A percentile compares a stretch with the other conserved stretches of the same genome.
Evolutionary conservation across 2,888 invertebrate species (phyloP).

Genomic region (Aspidapion aeneum): DNA sequence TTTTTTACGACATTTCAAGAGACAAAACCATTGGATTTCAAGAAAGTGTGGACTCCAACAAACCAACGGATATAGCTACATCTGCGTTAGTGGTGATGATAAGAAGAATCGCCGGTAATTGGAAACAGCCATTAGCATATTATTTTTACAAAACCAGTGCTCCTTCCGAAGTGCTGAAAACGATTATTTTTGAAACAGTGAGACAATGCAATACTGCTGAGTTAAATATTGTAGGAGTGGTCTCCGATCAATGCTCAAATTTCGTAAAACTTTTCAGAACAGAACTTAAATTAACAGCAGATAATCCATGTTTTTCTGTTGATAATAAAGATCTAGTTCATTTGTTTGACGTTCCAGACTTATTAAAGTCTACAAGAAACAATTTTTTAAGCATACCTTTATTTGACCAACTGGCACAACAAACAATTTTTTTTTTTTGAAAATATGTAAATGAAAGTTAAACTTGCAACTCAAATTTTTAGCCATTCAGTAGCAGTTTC

Average conservation of each 20-base stretch:
- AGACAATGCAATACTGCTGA: slow-evolving; percentile 14
- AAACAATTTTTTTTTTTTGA: slow-evolving; percentile 23
- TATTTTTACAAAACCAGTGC: slow-evolving; percentile 21
- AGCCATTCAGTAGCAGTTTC: slow-evolving; percentile 14
- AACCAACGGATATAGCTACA: slow-evolving; percentile 9
- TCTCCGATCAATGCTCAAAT: slow-evolving; percentile 24
- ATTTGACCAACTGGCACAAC: too few relatives aligned
- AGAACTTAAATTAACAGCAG: slow-evolving; percentile 6
- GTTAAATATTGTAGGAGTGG: slow-evolving; percentile 21
- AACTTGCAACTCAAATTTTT: slow-evolving; percentile 13
- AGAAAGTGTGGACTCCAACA: background rate
- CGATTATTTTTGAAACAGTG: slow-evolving; percentile 20
- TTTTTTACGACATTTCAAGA: slow-evolving; percentile 22
- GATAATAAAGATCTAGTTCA: slow-evolving; percentile 13
- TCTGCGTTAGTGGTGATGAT: slow-evolving; percentile 13
- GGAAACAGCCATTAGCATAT: slow-evolving; percentile 22
- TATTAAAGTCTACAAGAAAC: slow-evolving; percentile 21
- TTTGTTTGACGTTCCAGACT: slow-evolving; percentile 20
- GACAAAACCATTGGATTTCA: slow-evolving; percentile 8
- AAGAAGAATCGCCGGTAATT: slow-evolving; percentile 10
- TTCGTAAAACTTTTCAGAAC: slow-evolving; percentile 21
- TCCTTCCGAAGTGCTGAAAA: slow-evolving; percentile 17
- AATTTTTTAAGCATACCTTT: too few relatives aligned
- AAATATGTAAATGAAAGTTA: slow-evolving; percentile 13
- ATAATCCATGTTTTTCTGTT: slow-evolving; percentile 10